Evolutionary conservation across 2,888 invertebrate species (phyloP).

Genomic region (Drosophila meridionalis): DNA sequence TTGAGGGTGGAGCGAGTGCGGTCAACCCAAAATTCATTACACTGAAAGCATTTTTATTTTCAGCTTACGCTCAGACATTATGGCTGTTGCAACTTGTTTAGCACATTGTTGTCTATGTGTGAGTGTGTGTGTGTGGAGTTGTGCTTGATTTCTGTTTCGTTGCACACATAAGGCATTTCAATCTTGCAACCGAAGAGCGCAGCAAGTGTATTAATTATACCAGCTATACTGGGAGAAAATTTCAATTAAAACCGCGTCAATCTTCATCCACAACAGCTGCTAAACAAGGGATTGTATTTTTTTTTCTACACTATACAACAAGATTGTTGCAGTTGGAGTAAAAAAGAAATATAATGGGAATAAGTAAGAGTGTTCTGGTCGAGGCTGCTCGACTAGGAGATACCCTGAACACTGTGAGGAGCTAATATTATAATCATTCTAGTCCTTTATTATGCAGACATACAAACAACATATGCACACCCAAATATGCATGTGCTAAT

Average conservation of each 20-base stretch:
- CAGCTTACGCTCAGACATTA: slow-evolving; percentile 32
- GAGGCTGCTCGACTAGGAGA: too few relatives aligned
- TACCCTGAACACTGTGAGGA: too few relatives aligned
- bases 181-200: slow-evolving; percentile 4
- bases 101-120: slow-evolving; percentile 21
- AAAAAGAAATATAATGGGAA: too few relatives aligned
- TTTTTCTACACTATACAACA: slow-evolving; percentile 1
- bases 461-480: too few relatives aligned
- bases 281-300: background rate
- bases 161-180: slow-evolving; percentile 21
- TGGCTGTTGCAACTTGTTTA: slow-evolving; percentile 26
- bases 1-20: slow-evolving; percentile 26
- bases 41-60: slow-evolving; percentile 73
- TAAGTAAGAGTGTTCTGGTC: too few relatives aligned
- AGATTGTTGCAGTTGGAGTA: background rate
- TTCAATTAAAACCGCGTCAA: slow-evolving; percentile 52
- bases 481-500: too few relatives aligned
- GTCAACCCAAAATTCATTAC: slow-evolving; percentile 63
- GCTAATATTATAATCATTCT: too few relatives aligned
- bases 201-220: slow-evolving; percentile 19
- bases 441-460: too few relatives aligned
- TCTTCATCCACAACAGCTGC: slow-evolving; percentile 24
- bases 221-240: slow-evolving; percentile 2
- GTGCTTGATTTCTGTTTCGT: slow-evolving; percentile 17
- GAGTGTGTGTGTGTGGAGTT: slow-evolving; percentile 7